These are phyloP conservation scores for Okapia johnstoni DNA, from an alignment of 2,113 vertebrate genomes.

Conservation along the genomic window DNA sequence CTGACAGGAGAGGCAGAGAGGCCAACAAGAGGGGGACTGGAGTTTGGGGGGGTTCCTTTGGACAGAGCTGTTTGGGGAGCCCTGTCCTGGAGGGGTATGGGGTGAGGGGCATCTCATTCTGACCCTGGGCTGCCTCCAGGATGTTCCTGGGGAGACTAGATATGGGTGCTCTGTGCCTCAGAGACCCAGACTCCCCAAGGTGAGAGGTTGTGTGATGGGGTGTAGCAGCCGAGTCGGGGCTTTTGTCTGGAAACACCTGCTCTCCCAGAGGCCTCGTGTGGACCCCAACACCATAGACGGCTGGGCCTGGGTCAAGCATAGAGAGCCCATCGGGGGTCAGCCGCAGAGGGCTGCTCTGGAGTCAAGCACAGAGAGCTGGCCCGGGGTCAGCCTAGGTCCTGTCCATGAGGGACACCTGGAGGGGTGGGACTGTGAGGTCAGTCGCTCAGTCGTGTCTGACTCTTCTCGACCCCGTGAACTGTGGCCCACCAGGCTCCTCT, in stretches of 20 bases:
- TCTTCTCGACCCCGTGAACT: too few relatives aligned
- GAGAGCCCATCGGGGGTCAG: not conserved
- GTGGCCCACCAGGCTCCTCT: too few relatives aligned
- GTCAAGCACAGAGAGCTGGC: not conserved
- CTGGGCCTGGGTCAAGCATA: not conserved
- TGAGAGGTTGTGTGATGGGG: not conserved
- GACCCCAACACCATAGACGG: not conserved
- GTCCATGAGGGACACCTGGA: too few relatives aligned
- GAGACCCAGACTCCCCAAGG: not conserved
- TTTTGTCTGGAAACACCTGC: not conserved
- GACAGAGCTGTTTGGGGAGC: not conserved
- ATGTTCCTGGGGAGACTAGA: not conserved
- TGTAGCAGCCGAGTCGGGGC: too few relatives aligned
- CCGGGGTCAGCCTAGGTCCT: not conserved
- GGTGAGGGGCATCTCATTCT: not conserved
- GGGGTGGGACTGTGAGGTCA: too few relatives aligned
- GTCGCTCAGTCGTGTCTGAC: too few relatives aligned
- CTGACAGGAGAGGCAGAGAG: rapidly evolving
- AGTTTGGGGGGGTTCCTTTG: rapidly evolving
- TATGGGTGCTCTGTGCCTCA: not conserved
- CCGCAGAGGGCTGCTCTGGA: not conserved
- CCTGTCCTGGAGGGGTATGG: not conserved
- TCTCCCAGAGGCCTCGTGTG: not conserved
- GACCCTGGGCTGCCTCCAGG: not conserved
- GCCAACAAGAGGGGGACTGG: not conserved